Percentiles rank a stretch among this genome's conserved stretches.
phyloP scores from a whole-genome alignment of 2,888 invertebrate genomes.

The Sphecodes monilicornis region DNA sequence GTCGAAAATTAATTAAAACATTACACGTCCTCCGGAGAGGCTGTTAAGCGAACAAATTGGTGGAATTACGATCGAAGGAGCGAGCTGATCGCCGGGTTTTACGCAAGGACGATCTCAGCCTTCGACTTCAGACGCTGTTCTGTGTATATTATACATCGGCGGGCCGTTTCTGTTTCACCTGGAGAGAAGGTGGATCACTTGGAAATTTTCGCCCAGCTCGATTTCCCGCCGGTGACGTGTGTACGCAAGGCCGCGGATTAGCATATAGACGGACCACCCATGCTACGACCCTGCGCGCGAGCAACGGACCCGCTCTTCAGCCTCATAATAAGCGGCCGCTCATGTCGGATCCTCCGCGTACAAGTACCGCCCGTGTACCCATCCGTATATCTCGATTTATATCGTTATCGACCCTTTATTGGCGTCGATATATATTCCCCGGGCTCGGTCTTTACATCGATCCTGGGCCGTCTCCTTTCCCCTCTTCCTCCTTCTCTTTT shows the following conservation, averaged over 20 bases:
- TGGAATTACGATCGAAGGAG: constrained; percentile 24
- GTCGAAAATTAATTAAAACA: constrained; percentile 50
- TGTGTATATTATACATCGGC: neutral
- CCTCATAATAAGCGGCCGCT: constrained; percentile 81
- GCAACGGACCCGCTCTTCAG: constrained; percentile 73
- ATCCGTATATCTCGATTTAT: constrained; percentile 84
- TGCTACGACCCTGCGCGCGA: constrained; percentile 80
- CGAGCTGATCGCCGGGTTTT: constrained; percentile 3
- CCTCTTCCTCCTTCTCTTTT: neutral
- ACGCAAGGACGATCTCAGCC: neutral
- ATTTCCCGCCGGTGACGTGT: constrained; percentile 54
- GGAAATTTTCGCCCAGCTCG: constrained; percentile 54
- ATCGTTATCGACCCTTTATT: constrained; percentile 83
- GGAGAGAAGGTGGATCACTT: neutral
- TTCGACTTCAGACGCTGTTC: neutral
- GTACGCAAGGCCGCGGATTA: constrained; percentile 72
- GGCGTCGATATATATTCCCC: constrained; percentile 80
- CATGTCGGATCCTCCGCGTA: constrained; percentile 81
- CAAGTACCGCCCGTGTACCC: constrained; percentile 83
- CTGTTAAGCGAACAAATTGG: constrained; percentile 30
- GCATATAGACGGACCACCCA: constrained; percentile 83
- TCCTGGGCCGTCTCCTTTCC: constrained; percentile 49
- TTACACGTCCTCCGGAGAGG: constrained; percentile 35
- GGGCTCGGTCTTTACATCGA: constrained; percentile 65
- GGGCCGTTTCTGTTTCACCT: neutral